These are phyloP conservation scores for Cydia pomonella DNA, from an alignment of 1,140 invertebrate genomes.

Conservation along the genomic window DNA sequence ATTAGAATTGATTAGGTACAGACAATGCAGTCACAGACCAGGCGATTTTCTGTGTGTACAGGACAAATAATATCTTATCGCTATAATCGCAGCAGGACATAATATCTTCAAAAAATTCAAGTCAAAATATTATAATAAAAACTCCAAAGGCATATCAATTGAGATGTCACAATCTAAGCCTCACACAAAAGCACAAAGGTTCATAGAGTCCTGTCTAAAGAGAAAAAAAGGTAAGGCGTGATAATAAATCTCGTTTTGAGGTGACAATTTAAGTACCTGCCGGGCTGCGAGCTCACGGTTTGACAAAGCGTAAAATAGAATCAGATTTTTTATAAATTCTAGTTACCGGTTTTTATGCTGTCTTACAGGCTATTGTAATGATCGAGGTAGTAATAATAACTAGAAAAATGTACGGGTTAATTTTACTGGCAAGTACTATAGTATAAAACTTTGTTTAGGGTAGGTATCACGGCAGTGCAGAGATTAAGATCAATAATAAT, in stretches of 20 bases:
- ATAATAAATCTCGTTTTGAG: conserved; percentile 29
- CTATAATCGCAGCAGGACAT: neutral
- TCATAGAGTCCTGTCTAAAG: conserved; percentile 17
- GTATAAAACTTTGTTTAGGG: no score
- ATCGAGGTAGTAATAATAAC: neutral
- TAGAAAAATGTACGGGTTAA: neutral
- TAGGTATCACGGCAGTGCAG: no score
- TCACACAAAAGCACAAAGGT: conserved; percentile 20
- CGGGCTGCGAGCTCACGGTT: neutral
- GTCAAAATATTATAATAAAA: conserved; percentile 22
- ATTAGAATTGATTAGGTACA: no score
- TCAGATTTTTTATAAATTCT: neutral
- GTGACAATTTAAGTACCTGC: conserved; percentile 31
- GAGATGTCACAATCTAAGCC: conserved; percentile 30
- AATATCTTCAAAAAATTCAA: neutral
- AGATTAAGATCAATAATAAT: no score
- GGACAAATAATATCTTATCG: neutral
- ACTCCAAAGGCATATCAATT: conserved; percentile 27
- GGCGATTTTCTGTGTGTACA: no score
- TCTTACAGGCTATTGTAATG: conserved; percentile 6
- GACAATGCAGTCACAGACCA: no score
- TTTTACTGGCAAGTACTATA: neutral
- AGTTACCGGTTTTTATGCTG: neutral
- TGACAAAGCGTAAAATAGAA: conserved; percentile 31
- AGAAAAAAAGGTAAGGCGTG: conserved; percentile 9